phyloP scores from a whole-genome alignment of 2,797 vertebrate species.

The Ateles fusciceps region DNA sequence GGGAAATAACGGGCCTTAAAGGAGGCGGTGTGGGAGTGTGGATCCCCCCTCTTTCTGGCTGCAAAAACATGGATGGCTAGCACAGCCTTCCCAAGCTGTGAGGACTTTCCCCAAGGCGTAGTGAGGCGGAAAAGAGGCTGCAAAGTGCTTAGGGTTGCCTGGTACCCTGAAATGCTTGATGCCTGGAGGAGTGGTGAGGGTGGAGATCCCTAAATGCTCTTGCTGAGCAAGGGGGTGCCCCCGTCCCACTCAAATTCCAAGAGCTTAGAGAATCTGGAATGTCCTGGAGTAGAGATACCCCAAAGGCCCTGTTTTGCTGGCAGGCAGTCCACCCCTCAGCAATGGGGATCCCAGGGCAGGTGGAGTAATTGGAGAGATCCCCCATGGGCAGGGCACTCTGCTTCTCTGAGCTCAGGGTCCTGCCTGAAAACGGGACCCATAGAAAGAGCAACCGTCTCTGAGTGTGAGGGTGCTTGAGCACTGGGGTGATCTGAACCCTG shows the following conservation, averaged over 20 bases:
- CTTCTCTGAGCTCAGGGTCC: background rate
- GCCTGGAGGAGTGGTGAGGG: background rate
- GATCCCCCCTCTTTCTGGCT: background rate
- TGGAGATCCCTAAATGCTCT: background rate
- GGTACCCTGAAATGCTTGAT: background rate
- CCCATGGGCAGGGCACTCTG: background rate
- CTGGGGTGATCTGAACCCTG: background rate
- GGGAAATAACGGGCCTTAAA: background rate
- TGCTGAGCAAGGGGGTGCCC: background rate
- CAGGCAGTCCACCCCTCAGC: background rate
- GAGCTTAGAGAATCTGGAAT: background rate
- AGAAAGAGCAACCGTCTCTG: background rate
- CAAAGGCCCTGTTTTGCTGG: background rate
- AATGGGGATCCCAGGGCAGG: background rate
- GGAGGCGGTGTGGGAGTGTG: fast-evolving
- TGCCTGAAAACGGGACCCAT: background rate
- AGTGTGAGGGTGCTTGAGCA: background rate
- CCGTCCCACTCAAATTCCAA: background rate
- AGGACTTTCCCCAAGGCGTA: background rate
- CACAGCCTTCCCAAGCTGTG: background rate
- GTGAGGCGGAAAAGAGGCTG: background rate
- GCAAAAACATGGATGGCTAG: background rate
- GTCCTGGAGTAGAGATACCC: background rate
- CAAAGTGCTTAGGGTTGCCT: background rate
- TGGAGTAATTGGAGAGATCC: background rate